Percentiles rank a stretch among this genome's conserved stretches.
Conservation (phyloP, 23 tunicate genomes). For the Trididemnum nubilum region DNA sequence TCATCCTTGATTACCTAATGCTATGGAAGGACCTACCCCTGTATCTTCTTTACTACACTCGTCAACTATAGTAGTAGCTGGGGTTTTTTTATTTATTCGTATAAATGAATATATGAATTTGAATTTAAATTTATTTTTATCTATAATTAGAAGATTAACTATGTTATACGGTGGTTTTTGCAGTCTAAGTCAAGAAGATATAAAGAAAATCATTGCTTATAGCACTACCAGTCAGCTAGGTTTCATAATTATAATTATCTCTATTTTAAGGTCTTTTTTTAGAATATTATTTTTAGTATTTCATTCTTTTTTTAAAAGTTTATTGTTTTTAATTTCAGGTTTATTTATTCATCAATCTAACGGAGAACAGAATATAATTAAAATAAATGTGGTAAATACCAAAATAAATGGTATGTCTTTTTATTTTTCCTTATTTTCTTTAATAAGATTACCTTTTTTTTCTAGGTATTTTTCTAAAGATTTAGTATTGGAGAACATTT, state of each 20-base stretch:
- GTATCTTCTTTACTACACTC: slow-evolving; percentile 34
- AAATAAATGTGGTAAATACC: not conserved
- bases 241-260: not conserved
- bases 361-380: not conserved
- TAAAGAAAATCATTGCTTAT: slow-evolving; percentile 18
- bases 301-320: slow-evolving; percentile 29
- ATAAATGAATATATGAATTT: not conserved
- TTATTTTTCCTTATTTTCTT: not conserved
- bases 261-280: not conserved
- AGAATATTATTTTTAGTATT: not conserved
- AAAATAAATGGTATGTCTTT: not conserved
- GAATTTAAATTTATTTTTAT: not conserved
- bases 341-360: not conserved
- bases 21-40: slow-evolving; percentile 33
- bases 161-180: not conserved
- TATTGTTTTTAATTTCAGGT: slow-evolving; percentile 17
- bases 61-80: slow-evolving; percentile 26
- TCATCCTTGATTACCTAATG: slow-evolving; percentile 33
- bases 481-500: not conserved
- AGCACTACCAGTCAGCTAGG: slow-evolving; percentile 29
- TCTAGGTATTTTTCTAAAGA: slow-evolving; percentile 19
- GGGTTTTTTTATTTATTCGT: slow-evolving; percentile 31
- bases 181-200: not conserved
- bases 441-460: slow-evolving; percentile 22
- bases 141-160: not conserved